A percentile compares a stretch with the other conserved stretches of the same genome.
Conservation (phyloP, 2,113 vertebrate genomes). For the Passer montanus region DNA sequence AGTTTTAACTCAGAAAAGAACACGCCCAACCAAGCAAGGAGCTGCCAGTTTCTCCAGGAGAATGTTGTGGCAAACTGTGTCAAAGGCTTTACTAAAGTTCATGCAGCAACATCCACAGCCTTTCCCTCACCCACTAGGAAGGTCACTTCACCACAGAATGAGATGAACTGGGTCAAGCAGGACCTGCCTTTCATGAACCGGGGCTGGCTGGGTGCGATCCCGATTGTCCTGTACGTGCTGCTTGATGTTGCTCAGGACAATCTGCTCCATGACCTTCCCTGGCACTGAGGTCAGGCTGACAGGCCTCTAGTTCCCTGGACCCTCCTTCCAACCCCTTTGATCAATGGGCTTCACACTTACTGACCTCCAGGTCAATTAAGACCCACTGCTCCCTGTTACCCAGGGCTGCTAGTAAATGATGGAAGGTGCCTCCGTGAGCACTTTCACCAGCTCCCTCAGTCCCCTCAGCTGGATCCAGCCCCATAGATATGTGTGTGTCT, state of each 20-base stretch:
- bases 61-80: not conserved
- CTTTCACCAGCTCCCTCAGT: not conserved
- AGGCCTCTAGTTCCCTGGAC: not conserved
- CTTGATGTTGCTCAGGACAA: not conserved
- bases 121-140: not conserved
- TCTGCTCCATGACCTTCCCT: not conserved
- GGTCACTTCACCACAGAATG: not conserved
- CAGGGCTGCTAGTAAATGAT: not conserved
- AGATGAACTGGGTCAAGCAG: not conserved
- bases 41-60: not conserved
- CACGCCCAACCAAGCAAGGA: not conserved
- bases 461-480: not conserved
- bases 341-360: not conserved
- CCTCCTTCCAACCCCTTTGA: not conserved
- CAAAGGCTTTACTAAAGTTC: not conserved
- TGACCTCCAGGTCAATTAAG: not conserved
- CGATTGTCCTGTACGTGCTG: not conserved
- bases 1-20: not conserved
- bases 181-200: not conserved
- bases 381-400: not conserved
- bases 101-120: not conserved
- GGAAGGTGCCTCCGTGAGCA: not conserved
- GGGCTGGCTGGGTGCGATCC: not conserved
- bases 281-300: not conserved
- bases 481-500: fast-evolving